Conservation (phyloP, 2,888 invertebrate species). For the Morpho achilles region DNA sequence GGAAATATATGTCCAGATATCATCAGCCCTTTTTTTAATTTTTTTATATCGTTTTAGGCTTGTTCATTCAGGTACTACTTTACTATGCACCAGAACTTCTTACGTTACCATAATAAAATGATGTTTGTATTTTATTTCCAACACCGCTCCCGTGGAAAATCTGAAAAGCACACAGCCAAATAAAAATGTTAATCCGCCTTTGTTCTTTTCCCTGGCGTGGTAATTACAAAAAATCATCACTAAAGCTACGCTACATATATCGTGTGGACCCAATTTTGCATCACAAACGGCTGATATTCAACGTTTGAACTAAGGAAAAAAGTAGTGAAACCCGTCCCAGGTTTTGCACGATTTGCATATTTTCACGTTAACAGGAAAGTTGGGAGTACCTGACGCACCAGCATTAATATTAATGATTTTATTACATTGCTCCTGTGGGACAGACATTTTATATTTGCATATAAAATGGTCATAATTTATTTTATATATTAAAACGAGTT, state of each 20-base stretch:
- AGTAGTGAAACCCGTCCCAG: slow-evolving; percentile 31
- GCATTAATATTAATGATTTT: slow-evolving; percentile 64
- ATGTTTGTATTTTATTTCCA: slow-evolving; percentile 11
- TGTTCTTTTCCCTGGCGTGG: slow-evolving; percentile 38
- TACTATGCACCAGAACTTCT: not conserved
- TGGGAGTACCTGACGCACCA: slow-evolving; percentile 26
- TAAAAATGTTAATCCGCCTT: slow-evolving; percentile 68
- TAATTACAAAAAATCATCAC: slow-evolving; percentile 47
- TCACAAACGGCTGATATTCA: slow-evolving; percentile 53
- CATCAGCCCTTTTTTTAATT: too few relatives aligned
- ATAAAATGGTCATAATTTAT: slow-evolving; percentile 31
- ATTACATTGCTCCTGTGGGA: slow-evolving; percentile 49
- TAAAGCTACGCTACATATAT: slow-evolving; percentile 23
- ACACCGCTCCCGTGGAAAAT: slow-evolving; percentile 7
- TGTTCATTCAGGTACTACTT: too few relatives aligned
- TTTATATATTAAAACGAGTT: slow-evolving; percentile 14
- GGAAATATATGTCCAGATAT: too few relatives aligned
- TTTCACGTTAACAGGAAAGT: slow-evolving; percentile 48
- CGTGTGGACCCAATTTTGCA: slow-evolving; percentile 55
- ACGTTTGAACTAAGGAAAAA: slow-evolving; percentile 47
- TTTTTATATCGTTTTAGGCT: too few relatives aligned
- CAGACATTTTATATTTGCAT: slow-evolving; percentile 25
- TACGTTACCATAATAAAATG: not conserved
- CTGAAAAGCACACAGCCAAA: slow-evolving; percentile 31
- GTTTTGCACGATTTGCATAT: slow-evolving; percentile 54